Conservation (phyloP, 2,888 invertebrate species). For the Drosophila formosana region DNA sequence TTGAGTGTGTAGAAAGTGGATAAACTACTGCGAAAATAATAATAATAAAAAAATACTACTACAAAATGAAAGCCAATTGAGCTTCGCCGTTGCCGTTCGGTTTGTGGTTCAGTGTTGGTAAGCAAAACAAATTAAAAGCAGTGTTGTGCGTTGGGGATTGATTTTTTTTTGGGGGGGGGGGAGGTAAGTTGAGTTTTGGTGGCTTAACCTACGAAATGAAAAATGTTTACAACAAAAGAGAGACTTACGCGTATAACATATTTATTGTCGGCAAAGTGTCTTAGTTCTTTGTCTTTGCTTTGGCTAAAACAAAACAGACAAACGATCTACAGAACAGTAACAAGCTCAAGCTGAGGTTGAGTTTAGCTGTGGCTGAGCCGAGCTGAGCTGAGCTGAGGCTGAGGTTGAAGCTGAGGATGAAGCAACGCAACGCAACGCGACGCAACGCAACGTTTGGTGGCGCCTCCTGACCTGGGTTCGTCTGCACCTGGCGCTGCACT, state of each 20-base stretch:
- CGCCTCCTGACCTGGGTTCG: conserved; percentile 32
- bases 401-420: conserved; percentile 36
- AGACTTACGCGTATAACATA: conserved; percentile 82
- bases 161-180: not conserved
- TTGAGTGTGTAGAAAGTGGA: conserved; percentile 33
- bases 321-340: conserved; percentile 46
- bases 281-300: conserved; percentile 71
- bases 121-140: conserved; percentile 58
- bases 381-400: conserved; percentile 32
- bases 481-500: conserved; percentile 37
- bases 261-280: conserved; percentile 76
- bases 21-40: conserved; percentile 50
- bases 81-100: conserved; percentile 9
- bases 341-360: conserved; percentile 56
- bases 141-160: conserved; percentile 40
- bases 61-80: conserved; percentile 49
- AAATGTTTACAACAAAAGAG: conserved; percentile 57
- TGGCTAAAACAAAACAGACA: conserved; percentile 65
- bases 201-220: conserved; percentile 66
- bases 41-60: conserved; percentile 33
- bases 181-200: conserved; percentile 23
- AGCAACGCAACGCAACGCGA: conserved; percentile 32
- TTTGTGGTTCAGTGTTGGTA: conserved; percentile 51
- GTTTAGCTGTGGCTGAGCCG: conserved; percentile 38
- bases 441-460: conserved; percentile 2